These are phyloP conservation scores for Eledone cirrhosa DNA, from an alignment of 2,888 invertebrate species.

Conservation along the genomic window DNA sequence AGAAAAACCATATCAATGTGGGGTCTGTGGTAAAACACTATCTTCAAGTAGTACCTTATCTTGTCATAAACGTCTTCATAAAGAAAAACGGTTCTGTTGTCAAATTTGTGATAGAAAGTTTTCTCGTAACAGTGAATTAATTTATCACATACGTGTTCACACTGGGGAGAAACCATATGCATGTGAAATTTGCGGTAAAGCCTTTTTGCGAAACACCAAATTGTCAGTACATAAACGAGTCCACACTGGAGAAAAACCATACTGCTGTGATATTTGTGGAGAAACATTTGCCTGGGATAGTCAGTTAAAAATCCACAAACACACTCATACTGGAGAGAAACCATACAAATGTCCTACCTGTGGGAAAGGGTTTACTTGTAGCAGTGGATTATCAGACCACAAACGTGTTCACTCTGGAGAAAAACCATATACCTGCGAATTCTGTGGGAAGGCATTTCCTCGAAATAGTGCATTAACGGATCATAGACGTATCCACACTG, in stretches of 20 bases:
- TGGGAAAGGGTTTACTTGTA: neutral
- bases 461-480: neutral
- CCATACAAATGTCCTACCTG: constrained; percentile 1
- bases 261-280: constrained; percentile 5
- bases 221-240: neutral
- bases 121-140: neutral
- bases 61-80: too few relatives aligned
- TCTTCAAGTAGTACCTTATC: neutral
- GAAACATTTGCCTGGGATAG: neutral
- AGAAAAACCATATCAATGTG: constrained; percentile 1
- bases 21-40: neutral
- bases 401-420: neutral
- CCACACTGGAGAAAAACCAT: constrained; percentile 18
- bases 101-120: neutral
- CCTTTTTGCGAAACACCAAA: neutral
- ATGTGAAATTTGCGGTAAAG: constrained; percentile 14
- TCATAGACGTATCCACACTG: constrained; percentile 4
- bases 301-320: neutral
- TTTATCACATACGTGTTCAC: constrained; percentile 1
- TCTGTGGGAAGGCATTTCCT: constrained; percentile 8
- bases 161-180: constrained; percentile 14
- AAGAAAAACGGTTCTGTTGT: too few relatives aligned
- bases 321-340: constrained; percentile 19
- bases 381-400: neutral
- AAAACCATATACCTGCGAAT: neutral